A percentile compares a stretch with the other conserved stretches of the same genome.
Conservation (phyloP, 2,113 vertebrate species). For the Alethe castanea region DNA sequence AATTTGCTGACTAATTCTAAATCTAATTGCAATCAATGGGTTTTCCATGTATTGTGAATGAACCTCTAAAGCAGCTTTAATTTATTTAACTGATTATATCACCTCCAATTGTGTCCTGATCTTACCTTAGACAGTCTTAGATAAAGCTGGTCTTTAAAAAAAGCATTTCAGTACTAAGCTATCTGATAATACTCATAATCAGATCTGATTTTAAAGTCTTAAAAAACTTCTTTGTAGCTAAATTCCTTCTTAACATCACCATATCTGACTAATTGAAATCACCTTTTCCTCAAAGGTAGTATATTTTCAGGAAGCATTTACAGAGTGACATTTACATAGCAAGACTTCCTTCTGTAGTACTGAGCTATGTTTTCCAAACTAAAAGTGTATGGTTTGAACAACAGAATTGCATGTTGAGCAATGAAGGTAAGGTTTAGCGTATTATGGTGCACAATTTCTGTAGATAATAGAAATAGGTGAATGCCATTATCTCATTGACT, state of each 20-base stretch:
- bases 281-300: not conserved
- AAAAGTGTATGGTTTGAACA: not conserved
- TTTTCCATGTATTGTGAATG: not conserved
- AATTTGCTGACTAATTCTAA: not conserved
- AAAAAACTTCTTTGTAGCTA: not conserved
- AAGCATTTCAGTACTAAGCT: not conserved
- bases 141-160: not conserved
- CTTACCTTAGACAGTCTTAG: not conserved
- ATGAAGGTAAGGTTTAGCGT: slow-evolving; percentile 33
- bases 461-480: slow-evolving; percentile 48
- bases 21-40: not conserved
- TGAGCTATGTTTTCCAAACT: not conserved
- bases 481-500: slow-evolving; percentile 48
- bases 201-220: not conserved
- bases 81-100: not conserved
- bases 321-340: not conserved
- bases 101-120: not conserved
- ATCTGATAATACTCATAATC: not conserved
- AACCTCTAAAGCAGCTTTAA: not conserved
- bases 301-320: not conserved
- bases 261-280: not conserved
- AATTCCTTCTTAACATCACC: not conserved
- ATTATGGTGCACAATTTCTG: slow-evolving; percentile 6
- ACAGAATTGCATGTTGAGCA: slow-evolving; percentile 1
- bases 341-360: not conserved